Evolutionary conservation across 2,888 invertebrate species (phyloP), one percentile per base, ranked within the genome.

Genomic region (Polia nebulosa): DNA sequence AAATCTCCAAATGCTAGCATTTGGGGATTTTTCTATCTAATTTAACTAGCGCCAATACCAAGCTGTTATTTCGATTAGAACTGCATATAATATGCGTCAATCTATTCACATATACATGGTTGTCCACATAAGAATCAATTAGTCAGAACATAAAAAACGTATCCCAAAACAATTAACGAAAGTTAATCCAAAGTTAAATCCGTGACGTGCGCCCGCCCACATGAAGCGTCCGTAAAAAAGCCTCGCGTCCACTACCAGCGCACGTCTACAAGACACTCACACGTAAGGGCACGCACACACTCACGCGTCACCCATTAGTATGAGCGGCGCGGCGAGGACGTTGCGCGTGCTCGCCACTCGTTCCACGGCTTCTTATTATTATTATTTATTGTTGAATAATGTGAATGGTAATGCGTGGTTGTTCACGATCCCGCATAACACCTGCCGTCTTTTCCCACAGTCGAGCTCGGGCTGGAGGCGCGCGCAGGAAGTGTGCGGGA

Each of bases 381-480:
- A 94, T 95, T 95, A 95, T 95, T 95, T 95, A 95, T 95, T 93
- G 95, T 95, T 94, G 95, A 94, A 95, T 95, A 95, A 95, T 94
- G 93, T 95, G 95, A 95, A 95, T 95, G 95, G 95, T 95, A 95
- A 95, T 95, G 95, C 95, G 92, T 95, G 94, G 95, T 94, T 94
- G 95, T 95, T 95, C 96, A 95, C 96, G 96, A 96, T 95, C 95
- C 93, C 95, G 95, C 96, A 94, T 94, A 95, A 93, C 96, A 96
- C 96, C 96, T 96, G 96, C 96, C 96, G 94, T 94, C 91, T 95
- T 96, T 96, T 96, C 96, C 96, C 96, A 96, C 96, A 96, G 93
- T 96, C 94, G 90, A 87, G 91, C 91, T 89, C 86, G 87, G 87
- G 87, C 88, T 87, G 85, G 83, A 89, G 91, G 91, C 93, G 92